Percentiles rank a stretch among this genome's conserved stretches.
These are phyloP conservation scores for Pyralis farinalis DNA, from an alignment of 2,888 invertebrate species.

Conservation along the genomic window DNA sequence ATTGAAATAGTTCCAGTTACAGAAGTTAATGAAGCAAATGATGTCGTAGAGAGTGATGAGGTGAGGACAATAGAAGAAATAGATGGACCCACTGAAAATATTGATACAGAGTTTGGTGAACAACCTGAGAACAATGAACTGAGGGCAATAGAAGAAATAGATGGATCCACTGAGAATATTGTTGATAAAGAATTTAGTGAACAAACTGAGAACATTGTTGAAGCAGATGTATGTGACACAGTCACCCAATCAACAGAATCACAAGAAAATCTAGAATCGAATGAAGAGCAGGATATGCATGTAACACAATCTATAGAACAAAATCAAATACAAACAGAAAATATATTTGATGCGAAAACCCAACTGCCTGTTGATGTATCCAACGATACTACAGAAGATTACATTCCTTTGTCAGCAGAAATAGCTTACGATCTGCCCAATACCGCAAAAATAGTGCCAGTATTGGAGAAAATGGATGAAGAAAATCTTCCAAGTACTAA, in stretches of 20 bases:
- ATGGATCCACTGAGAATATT: conserved; percentile 1
- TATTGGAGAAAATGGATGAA: conserved; percentile 53
- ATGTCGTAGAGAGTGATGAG: not conserved
- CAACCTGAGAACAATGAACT: no score
- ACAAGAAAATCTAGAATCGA: no score
- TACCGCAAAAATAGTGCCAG: conserved; percentile 31
- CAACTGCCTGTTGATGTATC: conserved; percentile 42
- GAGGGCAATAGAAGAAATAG: conserved; percentile 14
- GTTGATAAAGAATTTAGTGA: not conserved
- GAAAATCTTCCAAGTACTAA: conserved; percentile 61
- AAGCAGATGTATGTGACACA: no score
- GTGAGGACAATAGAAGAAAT: conserved; percentile 3
- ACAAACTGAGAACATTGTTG: no score
- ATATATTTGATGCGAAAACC: conserved; percentile 47
- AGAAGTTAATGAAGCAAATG: conserved; percentile 15
- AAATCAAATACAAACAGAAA: conserved; percentile 1
- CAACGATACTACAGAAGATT: conserved; percentile 38
- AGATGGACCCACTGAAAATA: conserved; percentile 5
- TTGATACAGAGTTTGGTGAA: not conserved
- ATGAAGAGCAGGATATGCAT: no score
- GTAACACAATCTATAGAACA: conserved; percentile 4
- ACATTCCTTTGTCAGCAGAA: conserved; percentile 49
- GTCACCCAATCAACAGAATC: no score
- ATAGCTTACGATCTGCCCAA: conserved; percentile 51
- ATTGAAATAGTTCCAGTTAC: conserved; percentile 18